Evolutionary conservation across 2,113 vertebrate genomes (phyloP).

Genomic region (Corythoichthys haematopterus): DNA sequence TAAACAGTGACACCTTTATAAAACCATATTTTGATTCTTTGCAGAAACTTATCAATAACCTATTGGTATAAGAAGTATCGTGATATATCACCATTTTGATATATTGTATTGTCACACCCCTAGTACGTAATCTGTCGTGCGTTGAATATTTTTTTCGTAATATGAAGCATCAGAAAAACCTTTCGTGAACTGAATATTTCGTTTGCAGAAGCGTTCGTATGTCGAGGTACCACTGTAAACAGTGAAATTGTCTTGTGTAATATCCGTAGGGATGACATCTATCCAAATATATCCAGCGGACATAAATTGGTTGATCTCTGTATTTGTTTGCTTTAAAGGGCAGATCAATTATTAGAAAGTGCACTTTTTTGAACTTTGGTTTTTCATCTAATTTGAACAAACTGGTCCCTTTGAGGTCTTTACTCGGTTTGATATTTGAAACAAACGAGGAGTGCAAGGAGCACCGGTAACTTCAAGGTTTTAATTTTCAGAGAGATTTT

Average conservation of each 20-base stretch:
- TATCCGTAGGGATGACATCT: not conserved
- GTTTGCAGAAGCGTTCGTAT: no score
- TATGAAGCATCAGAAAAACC: no score
- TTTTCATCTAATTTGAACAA: slow-evolving; percentile 9
- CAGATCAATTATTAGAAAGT: not conserved
- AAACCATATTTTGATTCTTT: no score
- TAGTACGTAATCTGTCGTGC: no score
- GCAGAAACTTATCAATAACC: no score
- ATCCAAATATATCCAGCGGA: not conserved
- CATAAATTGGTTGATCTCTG: not conserved
- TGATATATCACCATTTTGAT: no score
- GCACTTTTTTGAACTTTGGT: not conserved
- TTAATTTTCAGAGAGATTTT: slow-evolving; percentile 3
- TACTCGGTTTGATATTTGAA: slow-evolving; percentile 2
- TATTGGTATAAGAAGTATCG: no score
- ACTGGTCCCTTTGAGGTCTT: not conserved
- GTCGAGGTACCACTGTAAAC: no score
- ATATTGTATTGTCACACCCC: no score
- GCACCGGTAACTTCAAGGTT: not conserved
- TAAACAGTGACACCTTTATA: no score
- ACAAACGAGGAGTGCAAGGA: slow-evolving; percentile 4
- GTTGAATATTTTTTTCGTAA: no score
- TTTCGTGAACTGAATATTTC: no score
- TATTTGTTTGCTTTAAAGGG: not conserved
- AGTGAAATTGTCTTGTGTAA: not conserved